Percentiles rank a stretch among this genome's conserved stretches.
Conservation (phyloP, 2,888 invertebrate species). For the Lymantria dispar region DNA sequence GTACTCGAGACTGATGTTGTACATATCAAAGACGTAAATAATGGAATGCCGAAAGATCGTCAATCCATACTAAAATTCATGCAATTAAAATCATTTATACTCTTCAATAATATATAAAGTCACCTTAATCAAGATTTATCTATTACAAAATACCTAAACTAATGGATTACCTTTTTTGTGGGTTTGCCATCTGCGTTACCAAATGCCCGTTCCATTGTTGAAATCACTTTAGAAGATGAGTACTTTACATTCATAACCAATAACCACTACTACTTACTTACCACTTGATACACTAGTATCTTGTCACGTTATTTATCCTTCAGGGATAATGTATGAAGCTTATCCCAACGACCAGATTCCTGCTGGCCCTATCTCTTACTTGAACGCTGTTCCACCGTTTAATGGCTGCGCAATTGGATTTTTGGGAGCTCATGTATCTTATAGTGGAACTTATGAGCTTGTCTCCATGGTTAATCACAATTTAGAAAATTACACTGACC, state of each 20-base stretch:
- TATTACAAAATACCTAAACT: not conserved
- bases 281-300: slow-evolving; percentile 11
- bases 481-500: slow-evolving; percentile 9
- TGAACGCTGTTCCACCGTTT: slow-evolving; percentile 12
- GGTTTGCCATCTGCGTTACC: slow-evolving; percentile 4
- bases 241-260: slow-evolving; percentile 10
- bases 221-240: slow-evolving; percentile 13
- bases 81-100: too few species aligned
- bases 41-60: too few species aligned
- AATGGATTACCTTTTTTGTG: slow-evolving; percentile 1
- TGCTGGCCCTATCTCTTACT: slow-evolving; percentile 10
- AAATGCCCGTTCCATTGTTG: not conserved
- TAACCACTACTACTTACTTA: slow-evolving; percentile 12
- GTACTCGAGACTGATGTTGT: too few species aligned
- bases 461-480: slow-evolving; percentile 13
- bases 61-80: too few species aligned
- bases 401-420: slow-evolving; percentile 16
- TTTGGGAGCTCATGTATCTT: slow-evolving; percentile 5
- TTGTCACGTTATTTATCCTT: slow-evolving; percentile 17
- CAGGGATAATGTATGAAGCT: slow-evolving; percentile 13
- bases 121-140: too few species aligned
- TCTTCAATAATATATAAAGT: too few species aligned
- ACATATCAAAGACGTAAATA: too few species aligned
- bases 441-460: slow-evolving; percentile 20
- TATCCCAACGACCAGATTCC: slow-evolving; percentile 17